Base-by-base conservation (phyloP, 2,113 vertebrate species). In the Butorides virescens region DNA sequence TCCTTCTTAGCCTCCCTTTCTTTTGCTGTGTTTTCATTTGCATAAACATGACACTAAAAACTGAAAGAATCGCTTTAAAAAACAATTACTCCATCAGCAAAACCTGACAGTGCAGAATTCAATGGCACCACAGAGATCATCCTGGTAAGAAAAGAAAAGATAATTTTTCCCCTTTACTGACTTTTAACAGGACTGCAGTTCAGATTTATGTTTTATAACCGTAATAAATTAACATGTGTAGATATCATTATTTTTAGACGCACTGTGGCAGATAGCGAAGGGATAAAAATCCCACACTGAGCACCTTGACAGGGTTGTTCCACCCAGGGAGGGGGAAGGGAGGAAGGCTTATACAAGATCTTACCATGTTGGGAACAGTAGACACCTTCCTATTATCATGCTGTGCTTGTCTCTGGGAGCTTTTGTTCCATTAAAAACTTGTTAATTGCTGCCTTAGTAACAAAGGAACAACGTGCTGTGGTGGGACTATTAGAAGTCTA, bases 371-470 rank as follows among this genome's bases (percentile, higher is more conserved):
- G 74, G 63, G 71, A 89, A 72, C 47, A 22, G 55, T 61, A 95
- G 83, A 93, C 67, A 93, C 89, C 82, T 97, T 96, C 81, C 88
- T 93, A 91, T 97, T 83, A 95, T 75, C 90, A 77, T 84, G 71
- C 95, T 84, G 93, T 66, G 85, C 73, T 92, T 97, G 91, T 96
- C 94, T 96, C 83, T 66, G 58, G 58, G 68, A 93, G 95, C 92
- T 93, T 98, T 97, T 96, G 88, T 95, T 86, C 93, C 96, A 92
- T 96, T 96, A 96, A 96, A 97, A 97, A 96, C 91, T 91, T 94
- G 96, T 93, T 98, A 97, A 98, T 98, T 98, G 97, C 95, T 97
- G 84, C 96, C 94, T 97, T 89, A 59, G 78, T 97, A 97, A 97
- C 94, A 97, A 98, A 98, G 92, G 92, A 97, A 97, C 94, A 95